Evolutionary conservation across 2,797 vertebrate species (phyloP).

Genomic region (Rhodeus uyekii): DNA sequence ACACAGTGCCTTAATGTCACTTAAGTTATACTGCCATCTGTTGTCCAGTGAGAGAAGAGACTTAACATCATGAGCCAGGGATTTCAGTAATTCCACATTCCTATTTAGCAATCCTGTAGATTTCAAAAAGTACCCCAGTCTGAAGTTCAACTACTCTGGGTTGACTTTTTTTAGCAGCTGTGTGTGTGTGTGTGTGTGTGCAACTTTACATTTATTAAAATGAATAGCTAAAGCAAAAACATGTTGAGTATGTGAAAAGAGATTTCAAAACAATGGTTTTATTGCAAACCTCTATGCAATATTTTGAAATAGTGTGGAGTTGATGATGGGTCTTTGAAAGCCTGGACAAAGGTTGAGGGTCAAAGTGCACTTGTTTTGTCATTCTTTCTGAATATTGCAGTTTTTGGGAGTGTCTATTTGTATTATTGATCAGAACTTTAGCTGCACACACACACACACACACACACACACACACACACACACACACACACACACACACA

Average conservation of each 20-base stretch:
- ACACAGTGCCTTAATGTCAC: background rate
- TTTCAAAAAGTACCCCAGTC: background rate
- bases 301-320: conserved; percentile 3
- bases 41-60: conserved; percentile 26
- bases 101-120: background rate
- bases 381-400: conserved; percentile 22
- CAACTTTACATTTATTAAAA: background rate
- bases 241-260: background rate
- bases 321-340: background rate
- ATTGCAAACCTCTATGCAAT: background rate
- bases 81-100: background rate
- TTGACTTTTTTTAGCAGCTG: background rate
- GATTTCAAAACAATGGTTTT: background rate
- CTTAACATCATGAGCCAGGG: no score
- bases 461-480: background rate
- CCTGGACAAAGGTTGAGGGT: conserved; percentile 24
- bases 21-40: conserved; percentile 47
- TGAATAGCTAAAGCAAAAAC: background rate
- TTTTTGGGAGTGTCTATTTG: background rate
- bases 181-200: background rate
- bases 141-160: background rate
- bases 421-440: conserved; percentile 4
- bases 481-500: background rate
- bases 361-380: conserved; percentile 38
- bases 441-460: background rate